Evolutionary conservation across 2,888 invertebrate species (phyloP).

Genomic region (Phania funesta): DNA sequence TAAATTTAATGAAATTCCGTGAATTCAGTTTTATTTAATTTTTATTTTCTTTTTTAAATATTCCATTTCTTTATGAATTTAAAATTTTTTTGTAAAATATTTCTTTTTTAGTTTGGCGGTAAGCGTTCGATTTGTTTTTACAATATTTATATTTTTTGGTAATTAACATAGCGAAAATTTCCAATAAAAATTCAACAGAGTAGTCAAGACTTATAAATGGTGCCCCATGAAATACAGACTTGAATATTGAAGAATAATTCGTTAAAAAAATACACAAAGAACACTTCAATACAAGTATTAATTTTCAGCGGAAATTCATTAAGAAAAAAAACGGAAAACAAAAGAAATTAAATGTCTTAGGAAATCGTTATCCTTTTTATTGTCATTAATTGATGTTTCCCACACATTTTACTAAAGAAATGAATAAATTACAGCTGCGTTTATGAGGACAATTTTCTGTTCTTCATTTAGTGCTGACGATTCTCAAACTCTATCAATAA

Average conservation of each 20-base stretch:
- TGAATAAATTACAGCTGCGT: conserved; percentile 44
- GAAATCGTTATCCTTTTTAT: conserved; percentile 63
- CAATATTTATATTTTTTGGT: no score
- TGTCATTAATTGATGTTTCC: conserved; percentile 63
- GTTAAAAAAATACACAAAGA: neutral
- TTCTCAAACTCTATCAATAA: conserved; percentile 28
- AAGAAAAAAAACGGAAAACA: conserved; percentile 13
- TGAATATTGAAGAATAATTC: neutral
- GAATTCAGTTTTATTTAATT: no score
- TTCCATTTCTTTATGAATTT: no score
- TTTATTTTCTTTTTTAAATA: no score
- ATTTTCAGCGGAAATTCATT: conserved; percentile 62
- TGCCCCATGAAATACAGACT: no score
- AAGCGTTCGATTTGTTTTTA: no score
- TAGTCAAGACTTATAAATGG: no score
- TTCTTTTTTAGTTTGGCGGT: no score
- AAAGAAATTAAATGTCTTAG: conserved; percentile 56
- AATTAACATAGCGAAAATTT: no score
- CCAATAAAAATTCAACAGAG: no score
- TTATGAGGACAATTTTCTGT: conserved; percentile 48
- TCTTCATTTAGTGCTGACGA: conserved; percentile 11
- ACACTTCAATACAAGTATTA: conserved; percentile 17
- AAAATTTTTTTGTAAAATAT: no score
- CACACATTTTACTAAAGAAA: conserved; percentile 46
- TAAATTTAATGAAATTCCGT: no score